phyloP scores from a whole-genome alignment of 2,797 vertebrate genomes.

The Eulemur albifrons region DNA sequence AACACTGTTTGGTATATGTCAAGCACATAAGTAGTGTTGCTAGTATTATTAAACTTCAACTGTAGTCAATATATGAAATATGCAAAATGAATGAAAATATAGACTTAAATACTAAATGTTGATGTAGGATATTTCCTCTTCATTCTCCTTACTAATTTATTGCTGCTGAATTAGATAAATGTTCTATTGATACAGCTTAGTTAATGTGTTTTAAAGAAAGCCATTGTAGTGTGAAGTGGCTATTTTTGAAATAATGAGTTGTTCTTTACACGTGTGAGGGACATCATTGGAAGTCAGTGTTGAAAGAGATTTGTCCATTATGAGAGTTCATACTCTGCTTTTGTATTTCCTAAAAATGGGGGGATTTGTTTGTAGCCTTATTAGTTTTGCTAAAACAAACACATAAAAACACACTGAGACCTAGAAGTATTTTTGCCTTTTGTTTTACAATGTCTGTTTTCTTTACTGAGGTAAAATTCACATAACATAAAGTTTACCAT shows the following conservation, averaged over 20 bases:
- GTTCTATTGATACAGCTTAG: not conserved
- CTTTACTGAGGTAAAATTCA: not conserved
- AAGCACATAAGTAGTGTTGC: not conserved
- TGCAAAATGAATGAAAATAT: not conserved
- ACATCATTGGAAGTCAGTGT: not conserved
- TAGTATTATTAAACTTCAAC: not conserved
- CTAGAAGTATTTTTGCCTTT: conserved; percentile 53
- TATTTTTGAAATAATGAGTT: not conserved
- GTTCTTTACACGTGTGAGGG: not conserved
- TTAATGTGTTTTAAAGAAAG: not conserved
- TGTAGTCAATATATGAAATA: not conserved
- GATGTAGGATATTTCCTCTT: not conserved
- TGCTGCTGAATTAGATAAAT: not conserved
- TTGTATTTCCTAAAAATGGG: not conserved
- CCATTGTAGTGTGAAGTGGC: not conserved
- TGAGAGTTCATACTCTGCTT: not conserved
- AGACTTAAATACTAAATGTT: not conserved
- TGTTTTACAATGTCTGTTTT: conserved; percentile 37
- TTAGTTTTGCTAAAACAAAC: conserved; percentile 39
- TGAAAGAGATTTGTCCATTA: not conserved
- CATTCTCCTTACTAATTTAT: not conserved
- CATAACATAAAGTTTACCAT: not conserved
- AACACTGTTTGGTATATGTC: not conserved
- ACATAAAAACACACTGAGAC: not conserved
- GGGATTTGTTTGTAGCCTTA: not conserved